A percentile compares a stretch with the other conserved stretches of the same genome.
phyloP scores from a whole-genome alignment of 2,113 vertebrate species.

The Penelope pileata region DNA sequence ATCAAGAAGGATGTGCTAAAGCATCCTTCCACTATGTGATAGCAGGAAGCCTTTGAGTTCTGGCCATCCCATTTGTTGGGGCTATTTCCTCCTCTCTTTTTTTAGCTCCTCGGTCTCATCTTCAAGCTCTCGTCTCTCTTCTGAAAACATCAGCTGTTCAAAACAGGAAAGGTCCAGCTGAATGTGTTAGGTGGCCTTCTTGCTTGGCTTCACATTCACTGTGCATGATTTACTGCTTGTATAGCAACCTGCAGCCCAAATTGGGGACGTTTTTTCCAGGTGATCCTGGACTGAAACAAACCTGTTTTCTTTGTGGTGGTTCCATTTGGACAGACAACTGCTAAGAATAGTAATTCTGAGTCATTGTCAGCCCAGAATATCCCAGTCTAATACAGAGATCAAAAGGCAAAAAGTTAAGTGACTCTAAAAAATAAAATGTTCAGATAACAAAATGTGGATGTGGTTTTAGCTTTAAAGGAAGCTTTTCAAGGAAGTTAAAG shows the following conservation, averaged over 20 bases:
- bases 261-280: background rate
- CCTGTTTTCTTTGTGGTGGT: background rate
- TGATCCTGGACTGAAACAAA: background rate
- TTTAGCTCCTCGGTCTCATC: too few species aligned
- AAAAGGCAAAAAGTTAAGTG: background rate
- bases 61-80: background rate
- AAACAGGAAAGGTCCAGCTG: background rate
- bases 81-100: background rate
- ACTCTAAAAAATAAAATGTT: background rate
- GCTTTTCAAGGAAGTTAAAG: background rate
- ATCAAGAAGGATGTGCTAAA: background rate
- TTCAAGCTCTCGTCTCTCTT: background rate
- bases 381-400: background rate
- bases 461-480: background rate
- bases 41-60: background rate
- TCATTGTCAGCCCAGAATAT: background rate
- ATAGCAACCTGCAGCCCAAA: background rate
- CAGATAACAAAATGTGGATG: background rate
- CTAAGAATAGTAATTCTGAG: background rate
- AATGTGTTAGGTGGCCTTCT: background rate
- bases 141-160: background rate
- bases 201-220: background rate
- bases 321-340: background rate
- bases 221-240: background rate
- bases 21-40: background rate